Evolutionary conservation across 35 echinoderm and acorn worm genomes (phyloP).

Genomic region (Apostichopus parvimensis): DNA sequence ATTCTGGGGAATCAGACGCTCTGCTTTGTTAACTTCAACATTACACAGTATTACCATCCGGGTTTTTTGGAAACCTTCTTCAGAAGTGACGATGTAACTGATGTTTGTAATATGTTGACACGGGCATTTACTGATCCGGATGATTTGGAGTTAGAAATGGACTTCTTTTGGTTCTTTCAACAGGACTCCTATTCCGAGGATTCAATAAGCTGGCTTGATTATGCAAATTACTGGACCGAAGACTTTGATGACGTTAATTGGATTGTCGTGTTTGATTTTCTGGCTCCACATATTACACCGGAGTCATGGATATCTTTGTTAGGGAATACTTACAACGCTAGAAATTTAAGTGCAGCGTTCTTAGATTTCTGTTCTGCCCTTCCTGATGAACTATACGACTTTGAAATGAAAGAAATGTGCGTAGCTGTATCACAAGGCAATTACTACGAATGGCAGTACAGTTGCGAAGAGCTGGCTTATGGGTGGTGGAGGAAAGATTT

Average conservation of each 20-base stretch:
- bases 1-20: neutral
- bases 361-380: neutral
- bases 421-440: neutral
- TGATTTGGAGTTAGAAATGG: neutral
- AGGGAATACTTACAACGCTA: neutral
- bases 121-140: neutral
- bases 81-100: neutral
- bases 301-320: neutral
- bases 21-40: neutral
- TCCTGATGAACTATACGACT: slow-evolving; percentile 15
- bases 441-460: neutral
- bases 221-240: slow-evolving; percentile 16
- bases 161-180: slow-evolving; percentile 1
- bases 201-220: slow-evolving; percentile 9
- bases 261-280: slow-evolving; percentile 37
- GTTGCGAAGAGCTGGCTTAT: neutral
- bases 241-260: slow-evolving; percentile 6
- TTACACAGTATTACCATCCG: neutral
- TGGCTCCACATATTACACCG: slow-evolving; percentile 6
- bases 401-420: slow-evolving; percentile 35
- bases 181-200: neutral
- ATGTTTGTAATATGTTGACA: neutral
- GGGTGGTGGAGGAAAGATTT: neutral
- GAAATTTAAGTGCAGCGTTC: neutral
- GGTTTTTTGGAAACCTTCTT: neutral